Base-by-base conservation (phyloP, 2,113 vertebrate species). In the Aramus guarauna region DNA sequence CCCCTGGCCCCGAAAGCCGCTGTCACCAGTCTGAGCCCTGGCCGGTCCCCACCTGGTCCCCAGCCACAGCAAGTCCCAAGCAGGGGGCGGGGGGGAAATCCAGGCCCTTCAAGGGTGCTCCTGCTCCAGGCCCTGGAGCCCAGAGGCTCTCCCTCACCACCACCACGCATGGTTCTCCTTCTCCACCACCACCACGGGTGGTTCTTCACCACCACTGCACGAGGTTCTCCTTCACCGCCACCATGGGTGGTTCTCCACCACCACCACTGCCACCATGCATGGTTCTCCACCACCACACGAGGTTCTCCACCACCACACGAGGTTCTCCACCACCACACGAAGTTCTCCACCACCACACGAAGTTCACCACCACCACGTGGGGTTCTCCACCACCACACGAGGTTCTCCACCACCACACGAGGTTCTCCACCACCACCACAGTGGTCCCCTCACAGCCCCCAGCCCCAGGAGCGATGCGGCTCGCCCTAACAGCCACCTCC, bases 31-130 rank as follows among this genome's bases (percentile, higher is more conserved):
- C 23, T 8, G 9, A 12, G 23, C 39, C 47, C 67, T 4, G 15
- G 2, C 1, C 3, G 32, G 29, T 23, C 53, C 62, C 22, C 47
- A 6, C 1, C 0, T 19, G 36, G n/a, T 12, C 48, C 27, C 56
- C 30, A 8, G 8, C 50, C 6, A 2, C 63, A 19, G 23, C 6
- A 12, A 2, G 12, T 29, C 24, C 53, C 30, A 29, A 47, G 24
- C 9, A 2, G 12, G 39, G 39, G 39, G 39, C 11, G 39, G 39
- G 29, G 15, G 11, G 9, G 30, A 22, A 39, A 39, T 34, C 34
- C 47, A 21, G 39, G 47, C 9, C 55, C 45, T 9, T 48, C 15
- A 30, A 8, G 50, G 1, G 14, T 32, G 22, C 13, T 43, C 21
- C 56, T n/a, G 29, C 62, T 15, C n/a, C 8, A 1, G 41, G 41